These are phyloP conservation scores for Synodontis membranacea DNA, from an alignment of 2,113 vertebrate species.

Conservation along the genomic window DNA sequence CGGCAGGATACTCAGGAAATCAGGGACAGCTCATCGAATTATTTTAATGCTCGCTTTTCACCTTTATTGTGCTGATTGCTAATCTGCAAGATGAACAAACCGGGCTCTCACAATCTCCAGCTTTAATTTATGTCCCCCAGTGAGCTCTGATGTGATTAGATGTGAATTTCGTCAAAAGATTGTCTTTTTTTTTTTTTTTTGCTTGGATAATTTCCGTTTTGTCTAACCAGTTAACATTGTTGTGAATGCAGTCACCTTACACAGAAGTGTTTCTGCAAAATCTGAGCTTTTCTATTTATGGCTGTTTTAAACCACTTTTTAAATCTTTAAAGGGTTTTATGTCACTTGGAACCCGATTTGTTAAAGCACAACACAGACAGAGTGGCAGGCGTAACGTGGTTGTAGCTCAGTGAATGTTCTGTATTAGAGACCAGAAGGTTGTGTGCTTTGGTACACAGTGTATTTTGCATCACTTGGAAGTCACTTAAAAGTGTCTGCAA, in stretches of 20 bases:
- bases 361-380: not conserved
- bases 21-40: not conserved
- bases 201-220: not conserved
- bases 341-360: not conserved
- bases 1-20: not conserved
- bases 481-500: not conserved
- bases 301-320: not conserved
- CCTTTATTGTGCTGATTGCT: not conserved
- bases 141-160: not conserved
- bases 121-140: not conserved
- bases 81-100: not conserved
- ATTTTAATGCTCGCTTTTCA: not conserved
- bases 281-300: not conserved
- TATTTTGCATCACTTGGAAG: not conserved
- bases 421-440: not conserved
- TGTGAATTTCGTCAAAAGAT: not conserved
- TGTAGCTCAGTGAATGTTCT: not conserved
- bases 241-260: not conserved
- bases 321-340: not conserved
- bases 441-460: not conserved
- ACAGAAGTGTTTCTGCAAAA: not conserved
- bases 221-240: not conserved
- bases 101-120: not conserved
- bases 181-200: not conserved
- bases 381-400: not conserved